Evolutionary conservation across 2,888 invertebrate genomes (phyloP), one percentile per base, ranked within the genome.

Genomic region (Eristalinus sepulchralis): DNA sequence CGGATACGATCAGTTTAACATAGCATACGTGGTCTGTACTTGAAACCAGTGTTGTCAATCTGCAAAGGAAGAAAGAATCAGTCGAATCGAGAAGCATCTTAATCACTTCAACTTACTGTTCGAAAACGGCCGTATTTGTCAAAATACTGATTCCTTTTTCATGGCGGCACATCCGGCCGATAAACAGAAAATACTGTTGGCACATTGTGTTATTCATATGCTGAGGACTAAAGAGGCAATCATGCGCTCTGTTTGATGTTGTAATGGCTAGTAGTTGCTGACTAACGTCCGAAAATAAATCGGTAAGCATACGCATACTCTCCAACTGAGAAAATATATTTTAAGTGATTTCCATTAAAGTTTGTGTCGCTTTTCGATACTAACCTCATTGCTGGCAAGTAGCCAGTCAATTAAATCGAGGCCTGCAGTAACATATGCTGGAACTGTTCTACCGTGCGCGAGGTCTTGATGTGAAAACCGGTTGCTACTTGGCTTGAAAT

Each of bases 101-200:
- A 9, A 8, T 34, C 9, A 34, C 10, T 3, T 6, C 1, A 11
- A 92, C 93, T 94, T 92, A 97, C 96, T 95, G 95, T 90, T 96
- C 95, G 92, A 96, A 96, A 88, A 97, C 94, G 67, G 95, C 95
- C 62, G 96, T 95, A 89, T 95, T 95, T 88, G 96, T 96, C 64
- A 98, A 94, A 71, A 96, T 94, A 88, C 94, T 94, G 57, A 96
- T 93, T 1, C 97, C 97, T 62, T 94, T 93, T 71, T 94, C 94
- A 8, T 95, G 94, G 88, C 96, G 95, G 89, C 96, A 96, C 90
- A 98, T 94, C 89, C 97, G 96, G 0, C 98, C 98, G 86, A 98
- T 95, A 91, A 98, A 97, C 60, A 99, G 94, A 93, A 99, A 99
- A 94, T 98, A 99, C 94, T 97, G 96, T 92, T 98, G 98, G 91